Conservation (phyloP, 1,140 invertebrate species). For the Zaprionus lachaisei region DNA sequence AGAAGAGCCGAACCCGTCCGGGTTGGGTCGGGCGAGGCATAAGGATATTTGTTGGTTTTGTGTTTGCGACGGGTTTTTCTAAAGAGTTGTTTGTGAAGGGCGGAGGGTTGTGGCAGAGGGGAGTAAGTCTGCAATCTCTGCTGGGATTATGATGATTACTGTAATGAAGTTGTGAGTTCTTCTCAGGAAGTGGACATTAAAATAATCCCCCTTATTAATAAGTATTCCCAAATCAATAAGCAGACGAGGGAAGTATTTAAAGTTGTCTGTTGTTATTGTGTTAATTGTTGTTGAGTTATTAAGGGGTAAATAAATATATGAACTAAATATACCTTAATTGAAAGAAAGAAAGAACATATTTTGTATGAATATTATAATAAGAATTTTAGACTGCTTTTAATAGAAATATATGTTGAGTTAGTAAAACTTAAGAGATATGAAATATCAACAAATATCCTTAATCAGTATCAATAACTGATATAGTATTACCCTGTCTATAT, state of each 20-base stretch:
- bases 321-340: too few relatives aligned
- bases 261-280: neutral
- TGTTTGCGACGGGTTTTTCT: constrained; percentile 7
- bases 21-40: neutral
- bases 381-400: too few relatives aligned
- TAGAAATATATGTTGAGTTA: too few relatives aligned
- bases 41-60: constrained; percentile 31
- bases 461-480: too few relatives aligned
- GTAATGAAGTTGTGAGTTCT: constrained; percentile 65
- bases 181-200: neutral
- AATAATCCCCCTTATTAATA: constrained; percentile 30
- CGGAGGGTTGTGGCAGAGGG: neutral
- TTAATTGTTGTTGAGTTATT: neutral
- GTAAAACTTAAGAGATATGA: too few relatives aligned
- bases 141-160: constrained; percentile 61
- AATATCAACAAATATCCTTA: too few relatives aligned
- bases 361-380: too few relatives aligned
- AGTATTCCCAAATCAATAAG: constrained; percentile 11
- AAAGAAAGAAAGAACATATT: too few relatives aligned
- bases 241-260: neutral
- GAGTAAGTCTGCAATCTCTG: constrained; percentile 37
- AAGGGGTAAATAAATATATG: neutral
- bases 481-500: too few relatives aligned
- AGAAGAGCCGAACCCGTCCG: constrained; percentile 4
- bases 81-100: constrained; percentile 54